A percentile compares a stretch with the other conserved stretches of the same genome.
Conservation (phyloP, 2,888 invertebrate genomes). For the Ametastegia equiseti region DNA sequence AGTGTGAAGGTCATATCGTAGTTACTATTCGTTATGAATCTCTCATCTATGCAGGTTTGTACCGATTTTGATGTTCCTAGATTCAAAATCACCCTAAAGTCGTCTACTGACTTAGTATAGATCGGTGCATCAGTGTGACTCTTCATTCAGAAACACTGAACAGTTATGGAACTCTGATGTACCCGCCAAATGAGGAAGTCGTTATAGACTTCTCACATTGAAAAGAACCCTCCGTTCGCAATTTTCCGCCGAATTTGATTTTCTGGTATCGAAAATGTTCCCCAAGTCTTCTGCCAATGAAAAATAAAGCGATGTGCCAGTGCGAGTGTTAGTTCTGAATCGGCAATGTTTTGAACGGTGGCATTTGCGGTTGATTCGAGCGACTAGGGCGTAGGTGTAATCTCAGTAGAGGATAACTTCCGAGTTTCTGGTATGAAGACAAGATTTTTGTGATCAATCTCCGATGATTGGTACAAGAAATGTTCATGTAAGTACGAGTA, state of each 20-base stretch:
- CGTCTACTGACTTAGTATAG: not conserved
- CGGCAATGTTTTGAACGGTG: not conserved
- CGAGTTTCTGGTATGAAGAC: not conserved
- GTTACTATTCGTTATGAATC: not conserved
- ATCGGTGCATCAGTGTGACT: not conserved
- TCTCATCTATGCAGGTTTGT: not conserved
- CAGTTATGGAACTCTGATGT: not conserved
- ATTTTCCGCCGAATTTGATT: not conserved
- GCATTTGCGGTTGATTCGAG: not conserved
- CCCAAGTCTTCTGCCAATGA: not conserved
- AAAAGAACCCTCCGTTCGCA: too few species aligned
- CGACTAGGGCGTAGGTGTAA: not conserved
- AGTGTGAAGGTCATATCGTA: not conserved
- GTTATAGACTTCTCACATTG: not conserved
- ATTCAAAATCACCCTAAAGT: not conserved
- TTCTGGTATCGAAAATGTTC: not conserved
- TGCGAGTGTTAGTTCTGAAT: not conserved
- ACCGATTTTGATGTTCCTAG: not conserved
- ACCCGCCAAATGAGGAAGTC: not conserved
- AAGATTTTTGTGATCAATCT: not conserved
- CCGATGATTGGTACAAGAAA: not conserved
- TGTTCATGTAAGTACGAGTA: not conserved
- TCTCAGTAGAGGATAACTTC: not conserved
- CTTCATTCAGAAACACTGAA: not conserved
- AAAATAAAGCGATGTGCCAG: not conserved